phyloP scores from a whole-genome alignment of 1,140 invertebrate genomes.

The Drosophila hydei region DNA sequence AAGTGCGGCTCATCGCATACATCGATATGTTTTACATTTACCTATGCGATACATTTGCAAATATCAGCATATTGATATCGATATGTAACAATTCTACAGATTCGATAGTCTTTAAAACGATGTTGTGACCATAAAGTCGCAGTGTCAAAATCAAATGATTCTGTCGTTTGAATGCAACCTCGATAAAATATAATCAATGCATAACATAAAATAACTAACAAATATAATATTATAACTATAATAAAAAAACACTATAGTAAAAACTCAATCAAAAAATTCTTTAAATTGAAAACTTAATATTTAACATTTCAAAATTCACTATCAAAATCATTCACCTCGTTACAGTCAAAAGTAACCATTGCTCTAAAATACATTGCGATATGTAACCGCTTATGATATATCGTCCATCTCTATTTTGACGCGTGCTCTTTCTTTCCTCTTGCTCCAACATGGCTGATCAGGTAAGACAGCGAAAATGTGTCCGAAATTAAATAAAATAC shows the following conservation, averaged over 20 bases:
- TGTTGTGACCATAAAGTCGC: background rate
- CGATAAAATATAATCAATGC: too few species aligned
- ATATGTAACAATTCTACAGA: background rate
- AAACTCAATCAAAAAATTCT: too few species aligned
- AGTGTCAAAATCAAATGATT: too few species aligned
- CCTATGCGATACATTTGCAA: background rate
- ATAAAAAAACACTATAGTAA: background rate
- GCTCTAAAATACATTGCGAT: constrained; percentile 13
- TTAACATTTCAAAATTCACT: background rate
- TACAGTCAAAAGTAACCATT: background rate
- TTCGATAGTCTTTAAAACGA: too few species aligned
- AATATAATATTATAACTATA: background rate
- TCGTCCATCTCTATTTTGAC: constrained; percentile 42
- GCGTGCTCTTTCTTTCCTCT: constrained; percentile 81
- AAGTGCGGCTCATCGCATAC: too few species aligned
- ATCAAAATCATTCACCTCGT: background rate
- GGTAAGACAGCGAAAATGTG: constrained; percentile 72
- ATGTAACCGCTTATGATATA: constrained; percentile 20
- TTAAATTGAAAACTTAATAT: background rate
- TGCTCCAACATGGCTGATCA: constrained; percentile 84
- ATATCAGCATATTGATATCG: background rate
- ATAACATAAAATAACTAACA: too few species aligned
- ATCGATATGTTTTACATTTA: background rate
- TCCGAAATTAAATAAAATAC: constrained; percentile 62
- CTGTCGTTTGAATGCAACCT: background rate